Evolutionary conservation across 2,113 vertebrate species (phyloP).

Genomic region (Bos javanicus): DNA sequence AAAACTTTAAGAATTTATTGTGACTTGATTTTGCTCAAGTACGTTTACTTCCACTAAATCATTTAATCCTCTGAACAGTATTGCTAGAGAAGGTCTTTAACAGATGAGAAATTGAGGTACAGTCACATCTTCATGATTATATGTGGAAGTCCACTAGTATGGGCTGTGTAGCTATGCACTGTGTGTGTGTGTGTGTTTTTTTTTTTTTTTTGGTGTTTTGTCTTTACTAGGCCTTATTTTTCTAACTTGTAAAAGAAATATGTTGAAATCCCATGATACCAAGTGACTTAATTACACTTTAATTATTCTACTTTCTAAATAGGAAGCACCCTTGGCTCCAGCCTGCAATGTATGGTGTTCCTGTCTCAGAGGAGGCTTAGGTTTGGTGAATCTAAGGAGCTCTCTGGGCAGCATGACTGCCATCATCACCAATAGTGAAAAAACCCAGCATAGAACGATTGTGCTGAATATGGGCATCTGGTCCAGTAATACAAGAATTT

Average conservation of each 20-base stretch:
- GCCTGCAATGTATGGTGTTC: not conserved
- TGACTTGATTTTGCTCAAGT: not conserved
- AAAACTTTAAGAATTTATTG: not conserved
- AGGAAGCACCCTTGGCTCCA: not conserved
- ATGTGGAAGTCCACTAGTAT: not conserved
- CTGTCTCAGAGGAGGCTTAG: not conserved
- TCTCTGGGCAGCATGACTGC: not conserved
- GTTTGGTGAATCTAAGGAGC: not conserved
- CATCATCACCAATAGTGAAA: not conserved
- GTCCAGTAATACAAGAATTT: not conserved
- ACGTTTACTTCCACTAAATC: not conserved
- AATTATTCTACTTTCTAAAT: not conserved
- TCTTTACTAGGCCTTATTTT: not conserved
- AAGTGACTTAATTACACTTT: not conserved
- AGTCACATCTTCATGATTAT: not conserved
- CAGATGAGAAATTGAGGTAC: not conserved
- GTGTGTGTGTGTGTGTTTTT: too few species aligned
- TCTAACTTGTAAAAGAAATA: not conserved
- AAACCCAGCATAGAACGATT: too few species aligned
- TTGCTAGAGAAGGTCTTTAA: not conserved
- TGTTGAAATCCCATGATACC: not conserved
- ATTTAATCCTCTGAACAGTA: not conserved
- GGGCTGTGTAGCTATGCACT: not conserved
- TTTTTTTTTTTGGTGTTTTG: not conserved
- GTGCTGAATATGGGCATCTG: not conserved